Base-by-base conservation (phyloP, 2,888 invertebrate genomes). In the Drosophila limbata region DNA sequence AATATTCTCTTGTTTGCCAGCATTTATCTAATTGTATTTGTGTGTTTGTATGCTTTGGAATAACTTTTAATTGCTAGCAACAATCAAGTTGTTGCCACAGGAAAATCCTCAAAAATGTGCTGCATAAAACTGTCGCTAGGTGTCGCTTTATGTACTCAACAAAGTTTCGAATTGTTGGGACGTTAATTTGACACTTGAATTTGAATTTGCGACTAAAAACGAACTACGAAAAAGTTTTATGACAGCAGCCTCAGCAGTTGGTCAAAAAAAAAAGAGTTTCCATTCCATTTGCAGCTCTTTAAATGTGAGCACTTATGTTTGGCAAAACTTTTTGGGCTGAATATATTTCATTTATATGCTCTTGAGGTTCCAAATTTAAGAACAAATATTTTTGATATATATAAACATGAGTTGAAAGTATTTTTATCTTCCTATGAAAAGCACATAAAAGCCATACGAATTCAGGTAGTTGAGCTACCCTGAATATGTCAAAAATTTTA, bases 21-120 rank as follows among this genome's bases (percentile, higher is more conserved):
- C 85, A 88, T 84, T 84, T 77, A 88, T 85, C 77, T 85, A 85
- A 84, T 84, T 84, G 83, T 71, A 77, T 79, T 73, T 47, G 39
- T 51, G 8, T 33, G 21, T 19, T 1, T 21, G 21, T 19, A 0
- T 21, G 35, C 39, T 19, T 17, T 37, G 40, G 57, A 17, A 3
- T 13, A 47, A 51, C 50, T 44, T 56, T 64, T 70, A 69, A 64
- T 64, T 69, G 64, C 21, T 42, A 39, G 44, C 37, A 44, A 48
- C 44, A 40, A 17, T 45, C 35, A 44, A 59, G 19, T 37, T 17
- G 37, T n/a, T 47, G 17, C 19, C 39, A 19, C 31, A 33, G 37
- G 35, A 35, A 53, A 33, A 45, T 17, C 28, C n/a, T 6, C n/a
- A 31, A 42, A 70, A 62, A 55, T 42, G 37, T 15, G 37, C 17